Evolutionary conservation across 2,797 vertebrate genomes (phyloP).

Genomic region (Malurus leucopterus): DNA sequence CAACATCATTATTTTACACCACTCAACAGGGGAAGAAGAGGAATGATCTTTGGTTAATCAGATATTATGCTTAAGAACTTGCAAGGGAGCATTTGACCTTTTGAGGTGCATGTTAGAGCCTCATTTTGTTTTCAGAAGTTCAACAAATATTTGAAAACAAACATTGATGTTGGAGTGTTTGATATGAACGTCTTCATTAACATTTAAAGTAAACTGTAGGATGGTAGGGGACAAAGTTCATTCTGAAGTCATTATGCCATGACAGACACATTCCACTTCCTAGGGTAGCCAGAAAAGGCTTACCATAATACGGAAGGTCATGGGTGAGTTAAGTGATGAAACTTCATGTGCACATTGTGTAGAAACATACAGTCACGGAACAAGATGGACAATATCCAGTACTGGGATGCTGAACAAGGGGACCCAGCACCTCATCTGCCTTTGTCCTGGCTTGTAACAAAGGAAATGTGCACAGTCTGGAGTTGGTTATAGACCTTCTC

Average conservation of each 20-base stretch:
- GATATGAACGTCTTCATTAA: neutral
- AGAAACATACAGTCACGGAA: neutral
- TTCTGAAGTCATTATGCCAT: neutral
- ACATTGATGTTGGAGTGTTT: neutral
- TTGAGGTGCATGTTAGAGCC: neutral
- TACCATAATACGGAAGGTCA: neutral
- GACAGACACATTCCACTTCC: neutral
- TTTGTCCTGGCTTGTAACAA: too few species aligned
- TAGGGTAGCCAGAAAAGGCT: neutral
- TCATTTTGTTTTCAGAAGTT: neutral
- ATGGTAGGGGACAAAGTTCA: neutral
- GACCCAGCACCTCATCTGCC: neutral
- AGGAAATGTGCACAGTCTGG: neutral
- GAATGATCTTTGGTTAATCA: neutral
- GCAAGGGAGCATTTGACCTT: neutral
- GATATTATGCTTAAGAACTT: neutral
- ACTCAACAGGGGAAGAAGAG: rapidly evolving
- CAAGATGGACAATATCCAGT: neutral
- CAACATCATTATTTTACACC: neutral
- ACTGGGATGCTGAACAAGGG: rapidly evolving
- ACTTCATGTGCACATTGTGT: neutral
- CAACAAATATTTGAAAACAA: neutral
- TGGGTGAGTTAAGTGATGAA: neutral
- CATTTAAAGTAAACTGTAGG: neutral
- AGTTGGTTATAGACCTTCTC: neutral